Evolutionary conservation across 2,888 invertebrate species (phyloP).

Genomic region (Chrysolina haemoptera): DNA sequence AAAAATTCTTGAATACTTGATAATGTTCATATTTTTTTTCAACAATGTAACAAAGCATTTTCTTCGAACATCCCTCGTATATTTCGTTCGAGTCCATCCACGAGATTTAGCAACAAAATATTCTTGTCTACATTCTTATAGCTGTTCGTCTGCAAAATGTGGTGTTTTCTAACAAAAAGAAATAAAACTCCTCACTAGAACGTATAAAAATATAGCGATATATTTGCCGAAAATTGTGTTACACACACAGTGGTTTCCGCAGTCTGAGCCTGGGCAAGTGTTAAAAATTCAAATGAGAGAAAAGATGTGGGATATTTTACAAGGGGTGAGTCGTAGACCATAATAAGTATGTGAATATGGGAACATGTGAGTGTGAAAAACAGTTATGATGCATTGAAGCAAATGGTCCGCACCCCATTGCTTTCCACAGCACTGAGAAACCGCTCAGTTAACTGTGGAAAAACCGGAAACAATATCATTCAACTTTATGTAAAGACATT

Average conservation of each 20-base stretch:
- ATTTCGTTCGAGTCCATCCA: not conserved
- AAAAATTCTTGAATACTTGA: too few species aligned
- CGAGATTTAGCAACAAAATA: not conserved
- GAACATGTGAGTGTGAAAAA: slow-evolving; percentile 67
- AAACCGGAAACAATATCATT: slow-evolving; percentile 61
- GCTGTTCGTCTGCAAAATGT: not conserved
- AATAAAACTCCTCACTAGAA: slow-evolving; percentile 13
- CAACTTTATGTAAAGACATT: slow-evolving; percentile 69
- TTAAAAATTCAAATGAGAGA: slow-evolving; percentile 57
- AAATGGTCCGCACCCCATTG: slow-evolving; percentile 69
- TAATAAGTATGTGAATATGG: slow-evolving; percentile 64
- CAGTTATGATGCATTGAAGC: slow-evolving; percentile 63
- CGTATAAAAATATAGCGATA: slow-evolving; percentile 25
- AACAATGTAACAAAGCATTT: too few species aligned
- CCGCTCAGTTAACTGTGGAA: slow-evolving; percentile 60
- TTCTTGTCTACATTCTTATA: not conserved
- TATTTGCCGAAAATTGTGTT: slow-evolving; percentile 32
- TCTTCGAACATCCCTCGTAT: too few species aligned
- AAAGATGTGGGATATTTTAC: slow-evolving; percentile 47
- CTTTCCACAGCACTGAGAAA: slow-evolving; percentile 63
- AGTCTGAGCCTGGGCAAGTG: slow-evolving; percentile 50
- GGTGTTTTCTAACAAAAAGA: slow-evolving; percentile 1
- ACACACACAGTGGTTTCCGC: slow-evolving; percentile 39
- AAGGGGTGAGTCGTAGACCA: slow-evolving; percentile 49
- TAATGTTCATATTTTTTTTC: too few species aligned